Evolutionary conservation across 2,797 vertebrate genomes (phyloP), one percentile per base, ranked within the genome.

Genomic region (Tiaroga cobitis): DNA sequence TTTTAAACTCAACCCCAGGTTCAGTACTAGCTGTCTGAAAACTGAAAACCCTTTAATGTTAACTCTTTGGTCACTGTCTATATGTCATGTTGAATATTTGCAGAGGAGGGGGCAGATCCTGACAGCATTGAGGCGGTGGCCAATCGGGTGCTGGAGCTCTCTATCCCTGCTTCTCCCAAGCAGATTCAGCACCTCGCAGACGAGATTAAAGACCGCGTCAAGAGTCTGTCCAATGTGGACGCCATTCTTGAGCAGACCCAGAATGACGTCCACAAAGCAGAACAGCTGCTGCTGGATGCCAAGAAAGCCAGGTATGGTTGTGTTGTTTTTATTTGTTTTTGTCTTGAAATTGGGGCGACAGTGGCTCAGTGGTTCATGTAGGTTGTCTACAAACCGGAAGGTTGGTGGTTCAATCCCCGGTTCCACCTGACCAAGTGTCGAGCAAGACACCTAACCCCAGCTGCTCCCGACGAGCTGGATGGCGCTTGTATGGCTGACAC

Each of bases 51-150:
- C n/a, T 73, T 73, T 73, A 73, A 29, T 46, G 29, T 7, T 39
- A 39, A 18, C 19, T 34, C n/a, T 21, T 59, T 21, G 19, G 16
- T 37, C 26, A 37, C 3, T 73, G 26, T 46, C 19, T 72, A 21
- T 65, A 69, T 63, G 39, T 16, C 29, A 61, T 83, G 59, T 87
- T 82, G 24, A 74, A n/a, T 63, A 87, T 85, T 51, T 81, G 3
- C 93, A 99, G 98, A 99, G 94, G 98, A 99, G 75, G 98, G 97
- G 0, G 98, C 98, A 0, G 97, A 99, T 90, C 98, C 98, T 0
- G 97, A 98, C 91, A 99, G 97, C 91, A 99, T 99, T 41, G 97
- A 98, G 88, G 94, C 93, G 9, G 96, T 99, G 69, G 98, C 98
- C 0, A 97, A 95, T 86, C 95, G 93, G 0, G 98, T 99, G 74